Evolutionary conservation across 2,113 vertebrate genomes (phyloP), one percentile per base, ranked within the genome.

Genomic region (Forbesichthys papilliferus): DNA sequence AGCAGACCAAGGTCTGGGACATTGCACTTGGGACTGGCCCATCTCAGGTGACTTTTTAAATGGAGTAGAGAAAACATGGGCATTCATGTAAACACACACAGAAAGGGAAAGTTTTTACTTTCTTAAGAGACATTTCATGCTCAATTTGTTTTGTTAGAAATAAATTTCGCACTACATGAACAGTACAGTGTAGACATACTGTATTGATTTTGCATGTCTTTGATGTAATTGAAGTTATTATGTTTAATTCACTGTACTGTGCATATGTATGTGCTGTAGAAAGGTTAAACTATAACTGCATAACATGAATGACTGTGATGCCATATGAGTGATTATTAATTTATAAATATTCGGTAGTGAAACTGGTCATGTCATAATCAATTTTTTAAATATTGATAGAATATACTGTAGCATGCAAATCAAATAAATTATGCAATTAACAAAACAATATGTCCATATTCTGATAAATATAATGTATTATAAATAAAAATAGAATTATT

Each of bases 21-120:
- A 86, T 83, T 89, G 90, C 90, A 90, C 93, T 79, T 78, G 91
- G 92, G 90, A 89, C 81, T 36, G 61, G 81, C 72, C 64, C 79
- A 84, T 79, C 87, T 78, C 81, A 78, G 69, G 74, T 73, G 85
- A 77, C 71, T 18, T 74, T 82, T 70, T 78, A 83, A 89, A 85
- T 86, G 91, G 80, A 86, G 82, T 33, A 71, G 66, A 82, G 84
- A 73, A 84, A 89, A 90, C 85, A 90, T 82, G 81, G 78, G 89
- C 42, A n/a, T 77, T 88, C 79, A 87, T 88, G 86, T 79, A 79
- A 72, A 79, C 76, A 77, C 79, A 85, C 64, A 84, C 79, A 82
- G 82, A 73, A 86, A 69, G 71, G 57, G 80, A 74, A 80, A 82
- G 71, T 79, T 74, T 87, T 86, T 75, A 73, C 59, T 74, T 42